A percentile compares a stretch with the other conserved stretches of the same genome.
These are phyloP conservation scores for Rhopalosiphum nymphaeae DNA, from an alignment of 2,888 invertebrate species.

Conservation along the genomic window DNA sequence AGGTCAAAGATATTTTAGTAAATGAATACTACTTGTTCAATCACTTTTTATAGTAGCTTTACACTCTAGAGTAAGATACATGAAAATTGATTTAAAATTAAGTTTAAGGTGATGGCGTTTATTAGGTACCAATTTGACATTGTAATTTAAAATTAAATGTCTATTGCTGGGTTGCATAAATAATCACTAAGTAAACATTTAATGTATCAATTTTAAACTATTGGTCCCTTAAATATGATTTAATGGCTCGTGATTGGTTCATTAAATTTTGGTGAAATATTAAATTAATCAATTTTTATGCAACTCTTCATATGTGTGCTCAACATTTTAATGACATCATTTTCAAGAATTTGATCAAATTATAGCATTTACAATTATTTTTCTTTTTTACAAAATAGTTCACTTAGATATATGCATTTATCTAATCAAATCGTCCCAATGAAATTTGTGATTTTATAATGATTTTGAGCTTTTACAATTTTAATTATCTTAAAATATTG, in stretches of 20 bases:
- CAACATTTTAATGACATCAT: slow-evolving; percentile 47
- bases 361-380: slow-evolving; percentile 18
- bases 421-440: slow-evolving; percentile 22
- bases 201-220: not conserved
- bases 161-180: not conserved
- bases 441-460: slow-evolving; percentile 28
- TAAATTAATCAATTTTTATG: not conserved
- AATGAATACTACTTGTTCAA: not conserved
- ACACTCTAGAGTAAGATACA: slow-evolving; percentile 4
- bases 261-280: not conserved
- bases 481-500: not conserved
- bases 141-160: not conserved
- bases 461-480: slow-evolving; percentile 47
- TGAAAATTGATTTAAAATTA: slow-evolving; percentile 8
- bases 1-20: slow-evolving; percentile 54
- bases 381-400: slow-evolving; percentile 40
- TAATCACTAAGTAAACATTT: not conserved
- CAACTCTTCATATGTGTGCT: slow-evolving; percentile 10
- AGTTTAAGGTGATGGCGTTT: slow-evolving; percentile 28
- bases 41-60: slow-evolving; percentile 24
- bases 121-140: slow-evolving; percentile 25
- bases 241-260: not conserved
- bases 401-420: slow-evolving; percentile 45
- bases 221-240: not conserved
- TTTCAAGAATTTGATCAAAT: slow-evolving; percentile 44